Evolutionary conservation across 1,140 invertebrate species (phyloP).

Genomic region (Dendroctonus ponderosae): DNA sequence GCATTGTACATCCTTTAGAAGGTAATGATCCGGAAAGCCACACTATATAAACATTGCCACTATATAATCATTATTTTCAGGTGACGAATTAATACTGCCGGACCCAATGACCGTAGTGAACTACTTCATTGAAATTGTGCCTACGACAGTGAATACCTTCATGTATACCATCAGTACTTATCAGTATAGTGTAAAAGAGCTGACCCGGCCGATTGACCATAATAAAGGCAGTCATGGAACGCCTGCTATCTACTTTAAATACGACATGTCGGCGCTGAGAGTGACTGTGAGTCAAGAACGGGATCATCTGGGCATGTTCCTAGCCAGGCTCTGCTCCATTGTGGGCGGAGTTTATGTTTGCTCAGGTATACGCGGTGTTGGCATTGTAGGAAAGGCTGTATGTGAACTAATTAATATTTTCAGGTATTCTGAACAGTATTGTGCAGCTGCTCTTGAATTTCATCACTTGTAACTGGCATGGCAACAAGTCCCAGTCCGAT

Average conservation of each 20-base stretch:
- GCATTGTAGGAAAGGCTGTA: background rate
- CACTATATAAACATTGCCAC: background rate
- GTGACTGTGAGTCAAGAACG: slow-evolving; percentile 80
- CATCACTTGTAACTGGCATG: slow-evolving; percentile 44
- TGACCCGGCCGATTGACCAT: slow-evolving; percentile 71
- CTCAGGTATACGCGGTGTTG: slow-evolving; percentile 56
- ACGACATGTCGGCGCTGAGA: slow-evolving; percentile 87
- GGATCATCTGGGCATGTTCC: slow-evolving; percentile 76
- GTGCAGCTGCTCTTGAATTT: slow-evolving; percentile 51
- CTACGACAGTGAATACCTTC: slow-evolving; percentile 82
- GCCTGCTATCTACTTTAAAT: slow-evolving; percentile 93
- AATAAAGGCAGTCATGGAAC: slow-evolving; percentile 83
- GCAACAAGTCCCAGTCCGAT: background rate
- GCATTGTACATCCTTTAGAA: slow-evolving; percentile 89
- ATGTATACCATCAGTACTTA: slow-evolving; percentile 73
- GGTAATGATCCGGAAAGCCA: slow-evolving; percentile 44
- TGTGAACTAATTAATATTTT: slow-evolving; percentile 28
- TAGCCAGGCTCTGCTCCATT: slow-evolving; percentile 83
- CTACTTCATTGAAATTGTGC: slow-evolving; percentile 95
- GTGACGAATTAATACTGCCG: slow-evolving; percentile 76
- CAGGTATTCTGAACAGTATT: slow-evolving; percentile 53
- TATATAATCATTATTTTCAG: slow-evolving; percentile 5
- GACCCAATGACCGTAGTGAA: slow-evolving; percentile 79
- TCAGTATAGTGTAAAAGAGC: slow-evolving; percentile 91
- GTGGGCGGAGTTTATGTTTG: slow-evolving; percentile 90